A percentile compares a stretch with the other conserved stretches of the same genome.
Evolutionary conservation across 2,888 invertebrate genomes (phyloP).

Genomic region (Actias luna): DNA sequence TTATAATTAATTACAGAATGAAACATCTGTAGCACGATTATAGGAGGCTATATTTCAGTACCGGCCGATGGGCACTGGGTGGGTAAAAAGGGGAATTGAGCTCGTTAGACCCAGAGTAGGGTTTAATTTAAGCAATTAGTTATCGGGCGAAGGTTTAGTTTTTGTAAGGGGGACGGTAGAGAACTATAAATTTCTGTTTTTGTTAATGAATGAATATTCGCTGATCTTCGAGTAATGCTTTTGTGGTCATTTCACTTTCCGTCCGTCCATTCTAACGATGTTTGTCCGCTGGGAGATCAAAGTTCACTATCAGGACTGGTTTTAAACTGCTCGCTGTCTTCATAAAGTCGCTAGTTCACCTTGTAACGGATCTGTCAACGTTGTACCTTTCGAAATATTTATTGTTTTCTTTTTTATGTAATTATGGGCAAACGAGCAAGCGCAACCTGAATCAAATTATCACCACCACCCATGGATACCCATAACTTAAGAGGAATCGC

Average conservation of each 20-base stretch:
- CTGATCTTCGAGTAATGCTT: background rate
- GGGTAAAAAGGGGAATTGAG: constrained; percentile 31
- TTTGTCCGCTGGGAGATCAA: too few relatives aligned
- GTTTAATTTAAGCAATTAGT: constrained; percentile 19
- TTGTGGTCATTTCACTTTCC: background rate
- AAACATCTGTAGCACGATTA: constrained; percentile 15
- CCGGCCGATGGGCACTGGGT: constrained; percentile 19
- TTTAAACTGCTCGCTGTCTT: too few relatives aligned
- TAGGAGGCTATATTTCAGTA: constrained; percentile 13
- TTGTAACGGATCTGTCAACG: too few relatives aligned
- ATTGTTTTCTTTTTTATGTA: too few relatives aligned
- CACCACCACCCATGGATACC: too few relatives aligned
- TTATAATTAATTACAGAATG: background rate
- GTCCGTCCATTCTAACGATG: too few relatives aligned
- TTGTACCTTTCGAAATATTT: too few relatives aligned
- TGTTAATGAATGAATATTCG: background rate
- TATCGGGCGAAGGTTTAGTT: constrained; percentile 18
- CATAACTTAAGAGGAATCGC: too few relatives aligned
- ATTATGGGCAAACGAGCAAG: too few relatives aligned
- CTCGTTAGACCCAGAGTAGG: constrained; percentile 24
- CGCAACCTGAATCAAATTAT: too few relatives aligned
- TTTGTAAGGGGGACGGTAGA: constrained; percentile 16
- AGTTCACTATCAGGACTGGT: too few relatives aligned
- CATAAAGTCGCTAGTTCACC: too few relatives aligned
- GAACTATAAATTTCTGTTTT: constrained; percentile 2